phyloP scores from a whole-genome alignment of 2,113 vertebrate species.

The Dasyurus viverrinus region DNA sequence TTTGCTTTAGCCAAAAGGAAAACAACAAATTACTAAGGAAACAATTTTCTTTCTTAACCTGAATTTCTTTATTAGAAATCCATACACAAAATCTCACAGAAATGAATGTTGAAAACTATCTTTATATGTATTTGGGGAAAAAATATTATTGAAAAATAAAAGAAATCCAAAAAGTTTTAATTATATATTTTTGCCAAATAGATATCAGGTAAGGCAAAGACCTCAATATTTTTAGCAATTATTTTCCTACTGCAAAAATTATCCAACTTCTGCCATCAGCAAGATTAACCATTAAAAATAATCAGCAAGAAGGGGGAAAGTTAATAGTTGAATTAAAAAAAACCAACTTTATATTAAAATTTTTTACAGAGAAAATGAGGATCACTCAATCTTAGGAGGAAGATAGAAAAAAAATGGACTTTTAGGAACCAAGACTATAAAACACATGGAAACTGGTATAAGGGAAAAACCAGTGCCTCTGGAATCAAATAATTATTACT shows the following conservation, averaged over 20 bases:
- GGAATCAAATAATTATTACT: not conserved
- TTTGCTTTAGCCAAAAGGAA: not conserved
- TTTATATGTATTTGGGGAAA: no score
- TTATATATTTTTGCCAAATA: no score
- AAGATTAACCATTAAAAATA: not conserved
- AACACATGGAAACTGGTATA: not conserved
- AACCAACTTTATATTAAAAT: no score
- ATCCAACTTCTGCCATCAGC: not conserved
- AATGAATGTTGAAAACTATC: no score
- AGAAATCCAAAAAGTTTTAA: not conserved
- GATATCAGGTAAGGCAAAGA: not conserved
- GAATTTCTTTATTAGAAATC: conserved; percentile 7
- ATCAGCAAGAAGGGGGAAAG: not conserved
- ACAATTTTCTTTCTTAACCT: not conserved
- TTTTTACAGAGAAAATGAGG: no score
- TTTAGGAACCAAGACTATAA: no score
- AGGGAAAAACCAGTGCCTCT: not conserved
- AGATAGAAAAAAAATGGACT: not conserved
- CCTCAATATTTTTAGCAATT: not conserved
- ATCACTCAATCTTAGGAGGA: not conserved
- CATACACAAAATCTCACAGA: no score
- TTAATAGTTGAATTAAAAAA: not conserved
- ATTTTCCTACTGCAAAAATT: not conserved
- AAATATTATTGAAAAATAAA: no score
- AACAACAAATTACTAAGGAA: not conserved